Percentiles rank a stretch among this genome's conserved stretches.
These are phyloP conservation scores for Dallia pectoralis DNA, from an alignment of 2,797 vertebrate genomes.

Conservation along the genomic window DNA sequence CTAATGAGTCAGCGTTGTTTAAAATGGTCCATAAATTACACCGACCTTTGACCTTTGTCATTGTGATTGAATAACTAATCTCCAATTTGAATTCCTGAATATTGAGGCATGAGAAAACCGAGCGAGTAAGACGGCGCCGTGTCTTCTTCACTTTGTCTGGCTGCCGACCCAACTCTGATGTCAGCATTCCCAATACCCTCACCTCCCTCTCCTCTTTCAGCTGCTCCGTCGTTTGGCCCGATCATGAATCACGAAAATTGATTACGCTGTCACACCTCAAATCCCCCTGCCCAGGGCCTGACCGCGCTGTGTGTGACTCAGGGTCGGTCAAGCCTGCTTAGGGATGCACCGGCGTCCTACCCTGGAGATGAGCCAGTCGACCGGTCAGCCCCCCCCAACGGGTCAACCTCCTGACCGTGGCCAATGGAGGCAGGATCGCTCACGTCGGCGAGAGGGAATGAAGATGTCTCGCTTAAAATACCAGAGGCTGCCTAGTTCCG, in stretches of 20 bases:
- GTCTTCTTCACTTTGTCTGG: constrained; percentile 18
- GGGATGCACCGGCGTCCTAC: constrained; percentile 50
- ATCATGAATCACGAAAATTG: constrained; percentile 77
- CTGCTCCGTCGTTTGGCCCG: constrained; percentile 59
- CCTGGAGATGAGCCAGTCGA: constrained; percentile 54
- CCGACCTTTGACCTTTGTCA: not conserved
- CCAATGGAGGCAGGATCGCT: constrained; percentile 68
- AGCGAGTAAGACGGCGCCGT: constrained; percentile 1
- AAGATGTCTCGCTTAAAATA: constrained; percentile 71
- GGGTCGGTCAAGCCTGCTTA: constrained; percentile 76
- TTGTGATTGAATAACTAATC: not conserved
- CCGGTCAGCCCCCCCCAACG: constrained; percentile 35
- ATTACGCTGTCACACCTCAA: constrained; percentile 76
- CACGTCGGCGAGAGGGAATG: constrained; percentile 68
- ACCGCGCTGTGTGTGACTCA: constrained; percentile 71
- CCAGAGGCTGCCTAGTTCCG: constrained; percentile 32
- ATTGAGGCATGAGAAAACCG: not conserved
- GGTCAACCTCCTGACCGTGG: constrained; percentile 64
- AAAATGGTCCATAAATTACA: not conserved
- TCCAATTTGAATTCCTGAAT: not conserved
- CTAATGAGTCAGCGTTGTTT: too few relatives aligned
- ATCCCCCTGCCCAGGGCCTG: constrained; percentile 64
- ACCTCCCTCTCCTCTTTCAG: constrained; percentile 53
- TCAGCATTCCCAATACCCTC: constrained; percentile 59
- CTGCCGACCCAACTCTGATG: constrained; percentile 49